Percentiles rank a stretch among this genome's conserved stretches.
Evolutionary conservation across 2,888 invertebrate genomes (phyloP).

Genomic region (Apoda limacodes): DNA sequence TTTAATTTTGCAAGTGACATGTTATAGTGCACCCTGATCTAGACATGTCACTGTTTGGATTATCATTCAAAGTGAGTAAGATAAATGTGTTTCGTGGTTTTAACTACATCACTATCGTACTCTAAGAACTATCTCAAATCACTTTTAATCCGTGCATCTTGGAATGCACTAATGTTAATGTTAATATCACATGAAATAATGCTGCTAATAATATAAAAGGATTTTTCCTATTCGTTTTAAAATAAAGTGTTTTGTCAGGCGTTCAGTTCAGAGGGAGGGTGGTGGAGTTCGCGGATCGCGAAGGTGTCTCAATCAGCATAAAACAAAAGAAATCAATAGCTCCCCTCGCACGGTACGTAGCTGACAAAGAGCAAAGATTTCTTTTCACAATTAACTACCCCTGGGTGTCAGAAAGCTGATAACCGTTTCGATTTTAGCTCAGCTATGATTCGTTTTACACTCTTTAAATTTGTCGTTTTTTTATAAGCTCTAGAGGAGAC

Average conservation of each 20-base stretch:
- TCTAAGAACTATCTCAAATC: too few relatives aligned
- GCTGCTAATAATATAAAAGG: too few relatives aligned
- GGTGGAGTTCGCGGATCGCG: conserved; percentile 43
- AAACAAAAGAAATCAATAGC: conserved; percentile 71
- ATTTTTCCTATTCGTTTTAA: conserved; percentile 46
- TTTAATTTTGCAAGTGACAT: conserved; percentile 20
- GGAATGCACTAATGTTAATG: too few relatives aligned
- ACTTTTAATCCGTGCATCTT: too few relatives aligned
- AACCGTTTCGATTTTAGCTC: conserved; percentile 43
- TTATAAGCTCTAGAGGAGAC: too few relatives aligned
- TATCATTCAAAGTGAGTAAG: conserved; percentile 42
- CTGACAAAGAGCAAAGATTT: conserved; percentile 70
- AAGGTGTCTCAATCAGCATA: conserved; percentile 71
- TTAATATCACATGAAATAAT: too few relatives aligned
- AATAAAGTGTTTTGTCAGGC: conserved; percentile 62
- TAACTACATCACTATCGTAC: too few relatives aligned
- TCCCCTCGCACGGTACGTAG: conserved; percentile 44
- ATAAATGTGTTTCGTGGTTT: conserved; percentile 35
- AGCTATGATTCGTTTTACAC: conserved; percentile 28
- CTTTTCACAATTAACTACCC: conserved; percentile 69
- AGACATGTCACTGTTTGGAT: conserved; percentile 34
- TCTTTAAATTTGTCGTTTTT: too few relatives aligned
- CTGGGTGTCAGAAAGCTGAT: conserved; percentile 52
- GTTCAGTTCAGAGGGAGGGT: conserved; percentile 40
- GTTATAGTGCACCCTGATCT: conserved; percentile 23